Evolutionary conservation across 2,888 invertebrate species (phyloP).

Genomic region (Nebria brevicollis): DNA sequence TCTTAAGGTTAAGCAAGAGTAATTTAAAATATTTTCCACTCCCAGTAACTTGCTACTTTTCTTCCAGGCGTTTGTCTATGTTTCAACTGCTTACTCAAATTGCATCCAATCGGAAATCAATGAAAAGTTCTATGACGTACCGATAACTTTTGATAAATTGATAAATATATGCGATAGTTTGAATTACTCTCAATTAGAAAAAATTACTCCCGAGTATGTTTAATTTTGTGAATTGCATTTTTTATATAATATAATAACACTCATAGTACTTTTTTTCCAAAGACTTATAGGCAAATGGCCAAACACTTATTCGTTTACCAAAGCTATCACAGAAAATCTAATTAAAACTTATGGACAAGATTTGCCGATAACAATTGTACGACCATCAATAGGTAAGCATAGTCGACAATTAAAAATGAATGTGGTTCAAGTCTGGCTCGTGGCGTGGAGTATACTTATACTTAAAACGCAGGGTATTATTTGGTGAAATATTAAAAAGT

Average conservation of each 20-base stretch:
- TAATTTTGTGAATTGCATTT: neutral
- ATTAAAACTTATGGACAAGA: conserved; percentile 2
- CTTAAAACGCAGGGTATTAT: no score
- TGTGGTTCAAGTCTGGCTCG: no score
- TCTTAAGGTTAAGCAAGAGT: conserved; percentile 62
- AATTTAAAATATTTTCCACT: neutral
- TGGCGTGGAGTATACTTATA: neutral
- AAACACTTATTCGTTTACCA: neutral
- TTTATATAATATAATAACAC: neutral
- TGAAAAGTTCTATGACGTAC: conserved; percentile 4
- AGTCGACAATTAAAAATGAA: no score
- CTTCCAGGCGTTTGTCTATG: neutral
- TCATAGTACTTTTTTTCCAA: neutral
- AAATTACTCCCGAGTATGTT: neutral
- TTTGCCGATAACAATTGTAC: conserved; percentile 6
- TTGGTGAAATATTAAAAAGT: no score
- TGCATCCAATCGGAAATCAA: neutral
- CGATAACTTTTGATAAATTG: conserved; percentile 11
- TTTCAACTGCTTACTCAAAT: conserved; percentile 7
- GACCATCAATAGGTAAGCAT: conserved; percentile 14
- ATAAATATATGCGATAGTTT: neutral
- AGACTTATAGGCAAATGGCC: conserved; percentile 13
- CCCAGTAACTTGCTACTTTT: neutral
- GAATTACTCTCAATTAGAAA: neutral
- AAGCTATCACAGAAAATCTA: conserved; percentile 12